Percentiles rank a stretch among this genome's conserved stretches.
These are phyloP conservation scores for Meda fulgida DNA, from an alignment of 2,797 vertebrate genomes.

Conservation along the genomic window DNA sequence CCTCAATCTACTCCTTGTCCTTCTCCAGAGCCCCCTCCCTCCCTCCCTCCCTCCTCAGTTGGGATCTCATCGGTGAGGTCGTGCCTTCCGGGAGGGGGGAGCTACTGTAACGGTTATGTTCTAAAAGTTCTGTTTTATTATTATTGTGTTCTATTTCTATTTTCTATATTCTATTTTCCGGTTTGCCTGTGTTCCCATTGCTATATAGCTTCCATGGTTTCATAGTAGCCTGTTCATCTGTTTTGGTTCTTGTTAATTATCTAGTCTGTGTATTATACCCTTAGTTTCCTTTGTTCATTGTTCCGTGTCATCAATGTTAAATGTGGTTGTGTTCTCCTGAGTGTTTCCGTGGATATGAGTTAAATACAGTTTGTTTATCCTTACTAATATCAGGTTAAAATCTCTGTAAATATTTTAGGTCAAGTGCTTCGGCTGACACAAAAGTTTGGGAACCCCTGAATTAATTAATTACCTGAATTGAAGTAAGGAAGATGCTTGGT, in stretches of 20 bases:
- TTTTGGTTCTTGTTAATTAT: neutral
- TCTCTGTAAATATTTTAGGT: neutral
- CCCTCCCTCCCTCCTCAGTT: neutral
- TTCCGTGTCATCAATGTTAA: too few species aligned
- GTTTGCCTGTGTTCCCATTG: neutral
- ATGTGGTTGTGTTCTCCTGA: too few species aligned
- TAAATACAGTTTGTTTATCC: too few species aligned
- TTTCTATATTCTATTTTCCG: neutral
- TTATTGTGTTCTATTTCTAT: neutral
- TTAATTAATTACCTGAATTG: neutral
- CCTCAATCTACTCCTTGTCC: neutral
- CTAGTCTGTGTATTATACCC: neutral
- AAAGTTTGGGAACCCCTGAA: neutral
- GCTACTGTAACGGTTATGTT: neutral
- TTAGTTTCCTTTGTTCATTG: too few species aligned
- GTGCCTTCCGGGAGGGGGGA: neutral
- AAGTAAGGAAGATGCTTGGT: neutral
- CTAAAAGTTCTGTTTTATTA: neutral
- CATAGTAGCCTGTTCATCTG: neutral
- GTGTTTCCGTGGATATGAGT: too few species aligned
- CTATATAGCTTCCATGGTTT: neutral
- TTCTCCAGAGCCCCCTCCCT: too few species aligned
- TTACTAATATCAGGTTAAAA: neutral
- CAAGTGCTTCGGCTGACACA: neutral
- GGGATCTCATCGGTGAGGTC: neutral